Evolutionary conservation across 2,113 vertebrate species (phyloP), one percentile per base, ranked within the genome.

Genomic region (Psittacus erithacus): DNA sequence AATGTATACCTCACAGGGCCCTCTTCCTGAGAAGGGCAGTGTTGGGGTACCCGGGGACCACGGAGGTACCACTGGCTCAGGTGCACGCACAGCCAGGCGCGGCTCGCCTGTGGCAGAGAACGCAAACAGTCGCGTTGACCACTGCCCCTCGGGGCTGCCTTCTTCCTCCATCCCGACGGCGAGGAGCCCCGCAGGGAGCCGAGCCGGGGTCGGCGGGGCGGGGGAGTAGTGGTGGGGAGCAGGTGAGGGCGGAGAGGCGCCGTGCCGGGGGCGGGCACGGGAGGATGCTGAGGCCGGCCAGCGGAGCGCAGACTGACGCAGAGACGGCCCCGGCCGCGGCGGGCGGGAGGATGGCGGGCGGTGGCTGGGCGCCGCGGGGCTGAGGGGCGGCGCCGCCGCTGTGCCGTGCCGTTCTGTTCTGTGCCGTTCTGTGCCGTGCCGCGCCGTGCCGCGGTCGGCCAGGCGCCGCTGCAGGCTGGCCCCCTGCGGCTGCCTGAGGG

Each of bases 401-500:
- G 52, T 31, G 50, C 50, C 50, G 49, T 15, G 50, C 50, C n/a
- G n/a, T 35, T 62, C n/a, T 62, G 57, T 38, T n/a, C 46, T 53
- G 57, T 17, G 49, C 63, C 46, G n/a, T 4, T 25, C 46, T 62
- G 53, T 39, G 47, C 47, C 71, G 59, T 6, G 62, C 64, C 47
- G n/a, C 5, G 41, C n/a, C 27, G 81, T 52, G 78, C 67, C 60
- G 85, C 43, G 87, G 85, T 91, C 68, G 35, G 76, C 52, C 86
- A 60, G 92, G 88, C 71, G 92, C 57, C 82, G 86, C 97, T 97
- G 97, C 94, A 98, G 98, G 97, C 98, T 98, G 75, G 92, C 97
- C 80, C 95, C 94, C 70, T 98, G 97, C 90, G 94, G 62, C 94
- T 97, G 97, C 95, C 93, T 96, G 95, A 95, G 92, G 87, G 81